Evolutionary conservation across 2,797 vertebrate genomes (phyloP).

Genomic region (Ciconia nigra): DNA sequence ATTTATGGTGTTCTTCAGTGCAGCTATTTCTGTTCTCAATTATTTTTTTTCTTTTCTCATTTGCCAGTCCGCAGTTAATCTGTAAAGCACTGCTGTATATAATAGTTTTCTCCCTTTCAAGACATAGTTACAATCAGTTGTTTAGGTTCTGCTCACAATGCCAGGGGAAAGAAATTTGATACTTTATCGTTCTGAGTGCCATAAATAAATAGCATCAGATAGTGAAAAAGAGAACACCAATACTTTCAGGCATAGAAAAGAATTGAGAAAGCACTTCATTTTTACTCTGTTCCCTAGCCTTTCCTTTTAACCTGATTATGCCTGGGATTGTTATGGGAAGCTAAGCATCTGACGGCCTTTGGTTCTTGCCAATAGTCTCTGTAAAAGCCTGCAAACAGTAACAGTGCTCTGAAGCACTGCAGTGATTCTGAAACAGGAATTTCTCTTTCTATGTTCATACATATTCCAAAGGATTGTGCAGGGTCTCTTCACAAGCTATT

Average conservation of each 20-base stretch:
- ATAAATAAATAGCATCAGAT: constrained; percentile 9
- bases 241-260: background rate
- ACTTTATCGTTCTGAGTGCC: background rate
- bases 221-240: background rate
- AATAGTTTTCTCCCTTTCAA: background rate
- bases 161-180: background rate
- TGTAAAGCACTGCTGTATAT: background rate
- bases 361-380: background rate
- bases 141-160: background rate
- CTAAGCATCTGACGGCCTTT: background rate
- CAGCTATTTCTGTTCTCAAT: background rate
- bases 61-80: background rate
- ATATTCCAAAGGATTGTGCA: background rate
- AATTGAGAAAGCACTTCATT: background rate
- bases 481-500: background rate
- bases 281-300: background rate
- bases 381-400: background rate
- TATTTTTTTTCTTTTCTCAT: constrained; percentile 1
- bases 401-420: background rate
- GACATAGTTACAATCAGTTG: background rate
- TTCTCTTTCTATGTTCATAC: background rate
- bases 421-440: background rate
- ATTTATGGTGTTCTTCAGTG: background rate
- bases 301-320: background rate
- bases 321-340: background rate